Evolutionary conservation across 2,113 vertebrate genomes (phyloP), one percentile per base, ranked within the genome.

Genomic region (Datnioides undecimradiatus): DNA sequence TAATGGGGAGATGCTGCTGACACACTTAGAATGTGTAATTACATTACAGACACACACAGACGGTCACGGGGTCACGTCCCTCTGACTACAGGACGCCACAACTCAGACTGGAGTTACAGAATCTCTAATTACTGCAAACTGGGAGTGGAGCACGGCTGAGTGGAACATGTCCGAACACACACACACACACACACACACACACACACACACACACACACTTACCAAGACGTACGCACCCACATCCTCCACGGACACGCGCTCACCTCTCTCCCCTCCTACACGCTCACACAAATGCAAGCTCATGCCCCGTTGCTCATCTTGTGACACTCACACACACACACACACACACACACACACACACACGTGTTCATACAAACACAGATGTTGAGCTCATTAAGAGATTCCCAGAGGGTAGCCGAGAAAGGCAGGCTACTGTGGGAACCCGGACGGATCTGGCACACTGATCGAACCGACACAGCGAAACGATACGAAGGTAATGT

Each of bases 371-470:
- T 31, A 63, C 66, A 79, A 21, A 84, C 84, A 75, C 51, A 70
- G 60, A 77, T 73, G 68, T n/a, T 69, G 60, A 80, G 81, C 79
- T 88, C 83, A 89, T 90, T 88, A 89, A 68, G 72, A 84, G 83
- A 88, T 89, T 89, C 84, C 86, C 89, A 80, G 71, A 82, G 84
- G 80, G 85, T 9, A 85, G 57, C 64, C 73, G 77, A 85, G 84
- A 86, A 67, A 58, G 67, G 31, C 69, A 69, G 38, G 8, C 66
- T 54, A 73, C 74, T 85, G 66, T 86, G 83, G 82, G 79, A 85
- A 87, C 73, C 63, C 54, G 48, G 48, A 73, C n/a, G 63, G 69
- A 75, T 84, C 79, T 69, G 51, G 46, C 58, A 51, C 67, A 73
- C 25, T 80, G 76, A 87, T 80, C 58, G 19, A 72, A 43, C 59